A percentile compares a stretch with the other conserved stretches of the same genome.
These are phyloP conservation scores for Anableps anableps DNA, from an alignment of 2,797 vertebrate species.

Conservation along the genomic window DNA sequence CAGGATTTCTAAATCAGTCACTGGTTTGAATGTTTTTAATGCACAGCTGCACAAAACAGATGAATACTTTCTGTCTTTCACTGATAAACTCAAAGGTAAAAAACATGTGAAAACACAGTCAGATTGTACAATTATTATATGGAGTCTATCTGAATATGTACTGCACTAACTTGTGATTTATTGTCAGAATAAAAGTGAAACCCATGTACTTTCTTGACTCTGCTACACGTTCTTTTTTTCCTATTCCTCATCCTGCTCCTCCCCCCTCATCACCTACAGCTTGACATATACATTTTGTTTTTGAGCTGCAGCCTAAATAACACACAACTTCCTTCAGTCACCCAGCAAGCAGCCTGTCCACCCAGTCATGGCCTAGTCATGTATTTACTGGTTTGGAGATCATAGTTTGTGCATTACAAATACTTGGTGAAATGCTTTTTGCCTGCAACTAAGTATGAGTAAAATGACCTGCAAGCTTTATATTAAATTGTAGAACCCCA, in stretches of 20 bases:
- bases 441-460: background rate
- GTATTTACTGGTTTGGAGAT: background rate
- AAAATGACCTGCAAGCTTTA: background rate
- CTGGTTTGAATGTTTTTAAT: background rate
- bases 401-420: background rate
- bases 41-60: background rate
- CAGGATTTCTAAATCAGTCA: background rate
- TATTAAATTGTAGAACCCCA: background rate
- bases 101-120: background rate
- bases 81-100: background rate
- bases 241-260: background rate
- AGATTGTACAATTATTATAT: background rate
- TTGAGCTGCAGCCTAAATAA: background rate
- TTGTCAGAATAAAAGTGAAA: conserved; percentile 1
- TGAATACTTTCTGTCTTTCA: background rate
- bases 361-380: background rate
- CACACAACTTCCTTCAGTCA: background rate
- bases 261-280: background rate
- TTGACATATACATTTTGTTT: background rate
- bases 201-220: background rate
- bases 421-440: background rate
- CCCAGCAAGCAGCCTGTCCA: background rate
- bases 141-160: background rate
- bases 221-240: background rate
- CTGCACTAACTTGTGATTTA: background rate